A percentile compares a stretch with the other conserved stretches of the same genome.
phyloP scores from a whole-genome alignment of 2,888 invertebrate species.

The Taenaris catops region DNA sequence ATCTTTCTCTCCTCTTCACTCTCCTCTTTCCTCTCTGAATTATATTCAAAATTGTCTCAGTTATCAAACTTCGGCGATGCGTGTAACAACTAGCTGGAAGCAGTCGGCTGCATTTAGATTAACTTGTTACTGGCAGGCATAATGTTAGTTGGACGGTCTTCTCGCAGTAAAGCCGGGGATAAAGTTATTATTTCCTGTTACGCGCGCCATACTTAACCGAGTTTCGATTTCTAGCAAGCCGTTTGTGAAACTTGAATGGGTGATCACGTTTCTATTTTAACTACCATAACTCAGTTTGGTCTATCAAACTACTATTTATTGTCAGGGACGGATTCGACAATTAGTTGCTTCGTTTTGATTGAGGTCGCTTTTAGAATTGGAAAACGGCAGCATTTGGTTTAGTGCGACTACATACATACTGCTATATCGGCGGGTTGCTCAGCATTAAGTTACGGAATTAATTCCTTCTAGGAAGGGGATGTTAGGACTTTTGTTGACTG shows the following conservation, averaged over 20 bases:
- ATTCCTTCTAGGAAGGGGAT: no score
- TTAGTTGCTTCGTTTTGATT: conserved; percentile 3
- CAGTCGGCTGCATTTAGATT: conserved; percentile 75
- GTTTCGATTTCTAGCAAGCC: conserved; percentile 66
- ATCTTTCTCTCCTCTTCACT: no score
- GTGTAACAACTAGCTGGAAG: conserved; percentile 58
- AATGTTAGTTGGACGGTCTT: conserved; percentile 74
- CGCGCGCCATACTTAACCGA: conserved; percentile 66
- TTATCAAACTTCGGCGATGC: conserved; percentile 71
- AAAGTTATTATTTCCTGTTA: conserved; percentile 78
- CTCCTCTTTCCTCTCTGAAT: no score
- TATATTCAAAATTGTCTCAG: conserved; percentile 57
- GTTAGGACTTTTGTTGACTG: no score
- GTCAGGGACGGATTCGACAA: conserved; percentile 30
- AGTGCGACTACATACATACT: not conserved
- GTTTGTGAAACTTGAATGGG: conserved; percentile 70
- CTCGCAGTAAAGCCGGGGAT: conserved; percentile 65
- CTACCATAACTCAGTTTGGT: conserved; percentile 56
- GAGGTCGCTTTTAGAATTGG: no score
- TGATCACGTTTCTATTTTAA: conserved; percentile 68
- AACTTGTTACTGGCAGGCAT: conserved; percentile 78
- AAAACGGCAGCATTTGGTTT: no score
- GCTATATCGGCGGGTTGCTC: no score
- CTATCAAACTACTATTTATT: conserved; percentile 57
- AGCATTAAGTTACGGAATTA: no score